These are phyloP conservation scores for Nilaparvata lugens DNA, from an alignment of 1,140 invertebrate genomes.

Conservation along the genomic window DNA sequence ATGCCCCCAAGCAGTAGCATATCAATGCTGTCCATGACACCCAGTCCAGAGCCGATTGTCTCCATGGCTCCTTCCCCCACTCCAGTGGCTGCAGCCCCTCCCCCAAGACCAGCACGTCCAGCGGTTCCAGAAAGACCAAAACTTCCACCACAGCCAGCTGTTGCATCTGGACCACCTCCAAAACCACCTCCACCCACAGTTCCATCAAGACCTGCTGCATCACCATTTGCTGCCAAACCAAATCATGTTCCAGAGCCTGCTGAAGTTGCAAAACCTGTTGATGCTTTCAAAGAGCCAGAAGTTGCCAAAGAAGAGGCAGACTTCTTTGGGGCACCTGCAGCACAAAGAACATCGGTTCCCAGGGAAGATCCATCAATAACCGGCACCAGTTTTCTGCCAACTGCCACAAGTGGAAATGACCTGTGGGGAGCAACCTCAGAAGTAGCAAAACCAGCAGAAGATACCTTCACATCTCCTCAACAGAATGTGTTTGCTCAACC, in stretches of 20 bases:
- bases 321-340: not conserved
- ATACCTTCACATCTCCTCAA: not conserved
- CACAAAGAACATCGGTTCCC: not conserved
- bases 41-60: constrained; percentile 5
- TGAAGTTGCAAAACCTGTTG: constrained; percentile 1
- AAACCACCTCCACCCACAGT: not conserved
- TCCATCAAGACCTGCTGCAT: not conserved
- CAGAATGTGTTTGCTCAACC: not conserved
- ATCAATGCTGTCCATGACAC: not conserved
- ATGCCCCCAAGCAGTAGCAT: too few species aligned
- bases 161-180: not conserved
- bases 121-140: constrained; percentile 27
- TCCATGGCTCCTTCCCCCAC: constrained; percentile 8
- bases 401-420: not conserved
- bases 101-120: constrained; percentile 23
- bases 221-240: too few species aligned
- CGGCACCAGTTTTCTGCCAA: constrained; percentile 1
- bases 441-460: not conserved
- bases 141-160: constrained; percentile 19
- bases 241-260: not conserved
- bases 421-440: not conserved
- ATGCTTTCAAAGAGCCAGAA: not conserved
- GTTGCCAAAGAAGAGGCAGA: too few species aligned
- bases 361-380: too few species aligned
- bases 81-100: constrained; percentile 19